These are phyloP conservation scores for Acronicta psi DNA, from an alignment of 2,888 invertebrate species.

Conservation along the genomic window DNA sequence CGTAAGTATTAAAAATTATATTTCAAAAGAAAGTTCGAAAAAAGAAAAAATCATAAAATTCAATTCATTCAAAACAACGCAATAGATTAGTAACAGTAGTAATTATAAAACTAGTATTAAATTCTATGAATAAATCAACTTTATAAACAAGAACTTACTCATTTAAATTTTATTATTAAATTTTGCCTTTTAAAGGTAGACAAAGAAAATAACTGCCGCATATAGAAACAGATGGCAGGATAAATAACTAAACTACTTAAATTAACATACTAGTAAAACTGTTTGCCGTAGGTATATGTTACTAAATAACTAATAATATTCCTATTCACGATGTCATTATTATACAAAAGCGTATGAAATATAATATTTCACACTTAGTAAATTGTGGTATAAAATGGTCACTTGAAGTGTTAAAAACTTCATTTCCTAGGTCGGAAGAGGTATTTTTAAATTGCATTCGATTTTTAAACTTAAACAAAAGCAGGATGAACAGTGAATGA, in stretches of 20 bases:
- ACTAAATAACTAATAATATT: constrained; percentile 35
- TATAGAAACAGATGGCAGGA: constrained; percentile 26
- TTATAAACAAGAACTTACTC: constrained; percentile 7
- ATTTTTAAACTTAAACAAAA: no score
- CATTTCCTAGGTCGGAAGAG: constrained; percentile 13
- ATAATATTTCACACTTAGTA: constrained; percentile 49
- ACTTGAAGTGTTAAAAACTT: background rate
- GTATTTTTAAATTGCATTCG: no score
- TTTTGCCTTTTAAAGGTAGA: constrained; percentile 44
- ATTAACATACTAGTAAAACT: constrained; percentile 50
- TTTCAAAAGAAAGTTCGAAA: no score
- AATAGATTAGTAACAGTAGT: no score
- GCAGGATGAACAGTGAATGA: no score
- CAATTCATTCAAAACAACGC: no score
- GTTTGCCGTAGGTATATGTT: constrained; percentile 38
- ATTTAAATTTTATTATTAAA: constrained; percentile 52
- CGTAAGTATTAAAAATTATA: no score
- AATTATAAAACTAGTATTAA: constrained; percentile 19
- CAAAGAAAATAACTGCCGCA: constrained; percentile 40
- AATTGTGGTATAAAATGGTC: constrained; percentile 6
- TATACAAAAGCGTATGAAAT: constrained; percentile 30
- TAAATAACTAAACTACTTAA: constrained; percentile 15
- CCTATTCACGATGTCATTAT: constrained; percentile 28
- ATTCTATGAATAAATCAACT: constrained; percentile 28
- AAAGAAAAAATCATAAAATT: background rate